Conservation (phyloP, 2,113 vertebrate genomes). For the Oncorhynchus nerka region DNA sequence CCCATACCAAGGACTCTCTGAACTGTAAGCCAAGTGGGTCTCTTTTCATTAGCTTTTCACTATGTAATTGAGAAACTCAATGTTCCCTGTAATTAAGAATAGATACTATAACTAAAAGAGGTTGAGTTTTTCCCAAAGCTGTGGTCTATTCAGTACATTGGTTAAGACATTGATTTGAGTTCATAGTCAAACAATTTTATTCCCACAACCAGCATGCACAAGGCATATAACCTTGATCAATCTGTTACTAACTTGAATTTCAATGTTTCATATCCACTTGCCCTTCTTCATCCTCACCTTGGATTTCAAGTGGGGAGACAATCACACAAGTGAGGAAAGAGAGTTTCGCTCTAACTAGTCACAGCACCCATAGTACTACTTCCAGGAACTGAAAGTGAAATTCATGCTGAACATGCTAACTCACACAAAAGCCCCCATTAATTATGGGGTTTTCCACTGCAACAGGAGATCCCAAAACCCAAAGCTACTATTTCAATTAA, state of each 20-base stretch:
- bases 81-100: too few species aligned
- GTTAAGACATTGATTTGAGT: background rate
- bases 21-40: too few species aligned
- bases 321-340: too few species aligned
- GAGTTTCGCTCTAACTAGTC: too few species aligned
- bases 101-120: background rate
- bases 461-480: background rate
- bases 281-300: background rate
- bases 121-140: background rate
- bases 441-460: background rate
- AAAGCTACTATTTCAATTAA: background rate
- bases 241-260: background rate
- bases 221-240: background rate
- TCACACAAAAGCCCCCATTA: background rate
- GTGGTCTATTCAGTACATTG: background rate
- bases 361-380: too few species aligned
- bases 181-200: background rate
- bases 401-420: background rate
- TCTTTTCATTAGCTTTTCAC: too few species aligned
- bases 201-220: background rate
- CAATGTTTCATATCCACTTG: background rate
- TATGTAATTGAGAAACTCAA: background rate
- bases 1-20: too few species aligned
- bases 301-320: background rate
- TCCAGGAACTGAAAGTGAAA: conserved; percentile 16